Evolutionary conservation across 2,888 invertebrate genomes (phyloP).

Genomic region (Amiota minor): DNA sequence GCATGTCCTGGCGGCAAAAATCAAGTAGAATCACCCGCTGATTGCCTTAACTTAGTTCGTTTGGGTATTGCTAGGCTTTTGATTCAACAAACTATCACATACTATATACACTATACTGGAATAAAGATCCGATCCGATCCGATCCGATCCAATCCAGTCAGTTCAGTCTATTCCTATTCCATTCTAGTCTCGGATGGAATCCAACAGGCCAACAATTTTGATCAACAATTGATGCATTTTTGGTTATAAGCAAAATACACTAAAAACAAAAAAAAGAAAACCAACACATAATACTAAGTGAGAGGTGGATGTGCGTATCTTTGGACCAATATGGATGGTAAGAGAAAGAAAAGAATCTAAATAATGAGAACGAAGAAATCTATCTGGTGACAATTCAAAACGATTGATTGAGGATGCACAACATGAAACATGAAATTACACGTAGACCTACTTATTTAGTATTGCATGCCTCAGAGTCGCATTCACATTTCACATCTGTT

Average conservation of each 20-base stretch:
- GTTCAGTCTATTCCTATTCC: not conserved
- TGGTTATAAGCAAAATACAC: constrained; percentile 46
- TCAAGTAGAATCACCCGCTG: constrained; percentile 62
- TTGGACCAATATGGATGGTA: too few relatives aligned
- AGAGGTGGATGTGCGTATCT: not conserved
- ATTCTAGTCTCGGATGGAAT: not conserved
- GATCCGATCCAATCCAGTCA: not conserved
- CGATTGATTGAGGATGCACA: not conserved
- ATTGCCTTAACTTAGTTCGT: constrained; percentile 38
- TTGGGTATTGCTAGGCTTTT: constrained; percentile 46
- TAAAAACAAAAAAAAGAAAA: not conserved
- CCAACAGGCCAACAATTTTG: not conserved
- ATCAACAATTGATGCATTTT: constrained; percentile 44
- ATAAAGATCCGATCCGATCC: not conserved
- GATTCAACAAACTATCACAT: not conserved
- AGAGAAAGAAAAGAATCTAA: not conserved
- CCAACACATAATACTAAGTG: not conserved
- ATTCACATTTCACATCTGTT: constrained; percentile 50
- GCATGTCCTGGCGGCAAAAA: constrained; percentile 55
- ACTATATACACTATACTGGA: too few relatives aligned
- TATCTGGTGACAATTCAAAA: not conserved
- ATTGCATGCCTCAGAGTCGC: not conserved
- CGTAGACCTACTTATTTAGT: not conserved
- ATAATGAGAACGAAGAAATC: not conserved
- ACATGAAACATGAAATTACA: not conserved